These are phyloP conservation scores for Ceratina japonica DNA, from an alignment of 1,140 invertebrate genomes.

Conservation along the genomic window DNA sequence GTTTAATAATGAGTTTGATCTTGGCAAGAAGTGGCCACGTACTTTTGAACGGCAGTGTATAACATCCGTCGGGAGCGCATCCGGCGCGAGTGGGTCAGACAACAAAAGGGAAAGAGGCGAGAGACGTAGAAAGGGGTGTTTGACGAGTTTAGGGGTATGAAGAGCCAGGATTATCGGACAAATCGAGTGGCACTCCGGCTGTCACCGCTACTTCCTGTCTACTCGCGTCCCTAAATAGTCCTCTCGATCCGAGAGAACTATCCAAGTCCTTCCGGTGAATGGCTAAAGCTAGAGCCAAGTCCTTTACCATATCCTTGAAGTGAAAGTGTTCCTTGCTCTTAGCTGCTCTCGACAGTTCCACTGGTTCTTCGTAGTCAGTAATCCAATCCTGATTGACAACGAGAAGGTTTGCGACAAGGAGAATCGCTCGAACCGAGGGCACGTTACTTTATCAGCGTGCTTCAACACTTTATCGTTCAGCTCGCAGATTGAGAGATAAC, in stretches of 20 bases:
- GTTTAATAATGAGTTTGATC: too few species aligned
- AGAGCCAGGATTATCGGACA: constrained; percentile 29
- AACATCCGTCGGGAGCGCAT: neutral
- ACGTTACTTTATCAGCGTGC: too few species aligned
- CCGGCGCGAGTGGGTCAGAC: constrained; percentile 18
- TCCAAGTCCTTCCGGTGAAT: constrained; percentile 10
- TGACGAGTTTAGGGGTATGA: neutral
- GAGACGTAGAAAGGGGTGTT: neutral
- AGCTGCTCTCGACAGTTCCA: neutral
- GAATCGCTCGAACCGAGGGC: too few species aligned
- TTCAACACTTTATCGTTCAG: too few species aligned
- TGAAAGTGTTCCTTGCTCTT: neutral
- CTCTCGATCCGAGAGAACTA: neutral
- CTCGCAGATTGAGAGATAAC: neutral
- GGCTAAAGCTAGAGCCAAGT: too few species aligned
- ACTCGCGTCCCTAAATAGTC: constrained; percentile 21
- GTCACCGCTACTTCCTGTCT: constrained; percentile 39
- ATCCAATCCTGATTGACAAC: too few species aligned
- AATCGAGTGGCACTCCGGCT: constrained; percentile 35
- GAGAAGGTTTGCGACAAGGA: too few species aligned
- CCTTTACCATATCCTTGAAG: neutral
- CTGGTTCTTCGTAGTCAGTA: neutral
- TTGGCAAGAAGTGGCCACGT: too few species aligned
- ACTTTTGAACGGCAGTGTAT: neutral
- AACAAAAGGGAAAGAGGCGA: neutral